Evolutionary conservation across 2,113 vertebrate genomes (phyloP), one percentile per base, ranked within the genome.

Genomic region (Colinus virginianus): DNA sequence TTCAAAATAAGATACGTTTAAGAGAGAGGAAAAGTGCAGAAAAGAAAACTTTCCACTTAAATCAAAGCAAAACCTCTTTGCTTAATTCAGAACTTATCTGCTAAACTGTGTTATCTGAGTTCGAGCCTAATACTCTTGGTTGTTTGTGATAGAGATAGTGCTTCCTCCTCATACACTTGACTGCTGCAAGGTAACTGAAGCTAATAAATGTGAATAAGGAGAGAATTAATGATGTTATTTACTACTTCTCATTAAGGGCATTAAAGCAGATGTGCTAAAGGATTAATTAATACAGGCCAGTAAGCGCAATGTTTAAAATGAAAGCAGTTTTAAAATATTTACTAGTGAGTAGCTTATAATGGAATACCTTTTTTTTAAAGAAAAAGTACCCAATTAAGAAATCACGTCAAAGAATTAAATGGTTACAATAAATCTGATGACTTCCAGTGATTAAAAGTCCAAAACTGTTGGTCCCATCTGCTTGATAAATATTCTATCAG

Each of bases 161-260:
- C 18, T 43, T 90, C 56, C 38, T 80, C 78, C 59, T 71, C 7
- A 0, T 22, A 45, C 32, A 49, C 34, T 62, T 89, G 55, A n/a
- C 76, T 87, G 59, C 51, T 64, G 55, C 55, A 55, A 93, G 90
- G 32, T 72, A 92, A 59, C 49, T 82, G 55, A 84, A 69, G 74
- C n/a, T 16, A 79, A 79, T 79, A 85, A 59, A 87, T 82, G 69
- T 82, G 38, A 85, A 63, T 74, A 84, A 89, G 51, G 63, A 79
- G 58, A 92, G 77, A 67, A 93, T 90, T 83, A 93, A 90, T 70
- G 6, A 83, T 40, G 63, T 92, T 94, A 78, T 93, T 96, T 93
- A 69, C 81, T 84, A 18, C 30, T 86, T 69, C 67, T 92, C 70
- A 67, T 94, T 93, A 94, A 89, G 56, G 42, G 28, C 28, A 92